Conservation (phyloP, 2,888 invertebrate genomes). For the Brachylomia viminalis region DNA sequence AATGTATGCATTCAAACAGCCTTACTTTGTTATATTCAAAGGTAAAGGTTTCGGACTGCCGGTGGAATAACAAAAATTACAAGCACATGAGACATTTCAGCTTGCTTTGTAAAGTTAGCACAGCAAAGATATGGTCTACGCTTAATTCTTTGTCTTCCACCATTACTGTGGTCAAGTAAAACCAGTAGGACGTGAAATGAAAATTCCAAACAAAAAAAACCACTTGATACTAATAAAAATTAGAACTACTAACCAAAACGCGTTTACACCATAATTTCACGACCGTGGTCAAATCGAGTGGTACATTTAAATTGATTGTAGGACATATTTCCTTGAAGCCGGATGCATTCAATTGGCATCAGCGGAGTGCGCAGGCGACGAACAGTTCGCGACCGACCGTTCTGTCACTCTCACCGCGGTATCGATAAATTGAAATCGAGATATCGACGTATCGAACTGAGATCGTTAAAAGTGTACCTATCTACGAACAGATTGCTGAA, state of each 20-base stretch:
- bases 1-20: background rate
- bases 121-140: background rate
- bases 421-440: conserved; percentile 53
- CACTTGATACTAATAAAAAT: conserved; percentile 3
- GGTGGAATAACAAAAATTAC: background rate
- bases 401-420: conserved; percentile 71
- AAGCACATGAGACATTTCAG: background rate
- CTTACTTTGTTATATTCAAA: background rate
- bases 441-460: conserved; percentile 27
- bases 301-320: conserved; percentile 88
- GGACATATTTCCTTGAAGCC: conserved; percentile 89
- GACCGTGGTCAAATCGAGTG: conserved; percentile 85
- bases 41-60: background rate
- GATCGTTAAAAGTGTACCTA: background rate
- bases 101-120: background rate
- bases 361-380: conserved; percentile 80
- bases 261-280: conserved; percentile 64
- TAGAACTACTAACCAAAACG: conserved; percentile 39
- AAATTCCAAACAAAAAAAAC: background rate
- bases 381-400: conserved; percentile 81
- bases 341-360: conserved; percentile 89
- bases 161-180: background rate
- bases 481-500: background rate
- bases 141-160: background rate
- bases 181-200: background rate